These are phyloP conservation scores for Camponotus pennsylvanicus DNA, from an alignment of 1,140 invertebrate genomes.

Conservation along the genomic window DNA sequence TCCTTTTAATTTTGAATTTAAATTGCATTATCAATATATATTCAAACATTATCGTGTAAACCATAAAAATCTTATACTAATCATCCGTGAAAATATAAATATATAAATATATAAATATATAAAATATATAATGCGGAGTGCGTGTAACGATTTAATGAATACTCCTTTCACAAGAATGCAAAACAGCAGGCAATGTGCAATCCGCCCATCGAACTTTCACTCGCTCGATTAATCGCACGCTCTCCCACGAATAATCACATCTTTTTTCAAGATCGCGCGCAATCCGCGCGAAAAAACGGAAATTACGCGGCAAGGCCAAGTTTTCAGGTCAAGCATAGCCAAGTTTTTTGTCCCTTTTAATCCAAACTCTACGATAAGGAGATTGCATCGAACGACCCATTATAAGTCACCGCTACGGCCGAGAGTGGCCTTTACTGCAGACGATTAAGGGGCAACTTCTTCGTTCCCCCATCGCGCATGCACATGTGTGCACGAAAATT, in stretches of 20 bases:
- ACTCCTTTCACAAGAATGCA: not conserved
- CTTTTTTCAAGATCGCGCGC: conserved; percentile 12
- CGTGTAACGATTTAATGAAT: conserved; percentile 11
- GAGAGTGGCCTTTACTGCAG: conserved; percentile 56
- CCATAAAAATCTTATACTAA: not conserved
- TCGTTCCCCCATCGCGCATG: not conserved
- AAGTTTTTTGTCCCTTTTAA: conserved; percentile 69
- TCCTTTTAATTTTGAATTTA: not conserved
- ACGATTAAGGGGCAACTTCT: conserved; percentile 52
- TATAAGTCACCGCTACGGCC: conserved; percentile 59
- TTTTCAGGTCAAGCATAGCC: conserved; percentile 47
- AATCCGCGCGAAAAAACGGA: conserved; percentile 26
- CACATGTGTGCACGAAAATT: conserved; percentile 54
- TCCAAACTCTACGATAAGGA: conserved; percentile 75
- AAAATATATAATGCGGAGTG: not conserved
- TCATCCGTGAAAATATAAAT: no score
- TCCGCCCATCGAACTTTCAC: conserved; percentile 10
- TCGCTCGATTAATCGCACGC: conserved; percentile 47
- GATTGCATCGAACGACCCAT: conserved; percentile 71
- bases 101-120: no score
- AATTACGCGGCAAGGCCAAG: conserved; percentile 47
- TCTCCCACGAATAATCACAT: conserved; percentile 52
- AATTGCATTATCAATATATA: not conserved
- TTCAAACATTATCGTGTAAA: not conserved
- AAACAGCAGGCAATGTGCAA: conserved; percentile 17